Evolutionary conservation across 2,113 vertebrate genomes (phyloP).

Genomic region (Poecilia latipinna): DNA sequence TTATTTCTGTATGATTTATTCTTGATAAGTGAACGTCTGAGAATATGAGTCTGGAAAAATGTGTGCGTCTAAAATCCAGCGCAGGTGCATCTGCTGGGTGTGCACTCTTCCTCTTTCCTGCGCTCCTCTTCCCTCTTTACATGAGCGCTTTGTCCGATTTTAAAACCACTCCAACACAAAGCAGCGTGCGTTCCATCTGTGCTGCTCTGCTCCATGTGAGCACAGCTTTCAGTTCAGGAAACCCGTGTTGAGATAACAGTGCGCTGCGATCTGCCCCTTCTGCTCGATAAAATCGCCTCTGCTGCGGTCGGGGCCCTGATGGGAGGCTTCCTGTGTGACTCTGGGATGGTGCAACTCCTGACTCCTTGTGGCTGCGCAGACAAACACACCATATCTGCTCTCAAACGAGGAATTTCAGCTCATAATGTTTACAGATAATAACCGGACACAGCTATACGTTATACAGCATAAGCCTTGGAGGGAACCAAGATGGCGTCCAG

Average conservation of each 20-base stretch:
- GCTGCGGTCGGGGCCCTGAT: slow-evolving; percentile 4
- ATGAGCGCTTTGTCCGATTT: neutral
- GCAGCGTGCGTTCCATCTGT: neutral
- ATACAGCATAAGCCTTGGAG: neutral
- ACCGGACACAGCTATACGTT: neutral
- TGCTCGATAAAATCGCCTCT: slow-evolving; percentile 25
- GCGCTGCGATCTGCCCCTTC: neutral
- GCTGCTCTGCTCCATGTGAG: neutral
- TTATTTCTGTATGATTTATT: neutral
- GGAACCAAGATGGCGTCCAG: neutral
- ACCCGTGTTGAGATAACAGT: neutral
- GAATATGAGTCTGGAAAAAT: neutral
- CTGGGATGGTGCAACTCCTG: slow-evolving; percentile 37
- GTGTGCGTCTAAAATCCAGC: neutral
- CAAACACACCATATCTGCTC: slow-evolving; percentile 10
- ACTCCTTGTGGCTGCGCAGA: slow-evolving; percentile 24
- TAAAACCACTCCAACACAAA: neutral
- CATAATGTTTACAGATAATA: neutral
- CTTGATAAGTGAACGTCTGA: neutral
- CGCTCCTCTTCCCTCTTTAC: no score
- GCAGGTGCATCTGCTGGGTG: slow-evolving; percentile 17
- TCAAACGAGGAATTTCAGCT: slow-evolving; percentile 7
- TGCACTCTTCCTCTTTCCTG: no score
- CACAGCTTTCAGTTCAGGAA: neutral
- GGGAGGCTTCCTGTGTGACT: slow-evolving; percentile 60